A percentile compares a stretch with the other conserved stretches of the same genome.
These are phyloP conservation scores for Halictus ligatus DNA, from an alignment of 2,888 invertebrate genomes.

Conservation along the genomic window DNA sequence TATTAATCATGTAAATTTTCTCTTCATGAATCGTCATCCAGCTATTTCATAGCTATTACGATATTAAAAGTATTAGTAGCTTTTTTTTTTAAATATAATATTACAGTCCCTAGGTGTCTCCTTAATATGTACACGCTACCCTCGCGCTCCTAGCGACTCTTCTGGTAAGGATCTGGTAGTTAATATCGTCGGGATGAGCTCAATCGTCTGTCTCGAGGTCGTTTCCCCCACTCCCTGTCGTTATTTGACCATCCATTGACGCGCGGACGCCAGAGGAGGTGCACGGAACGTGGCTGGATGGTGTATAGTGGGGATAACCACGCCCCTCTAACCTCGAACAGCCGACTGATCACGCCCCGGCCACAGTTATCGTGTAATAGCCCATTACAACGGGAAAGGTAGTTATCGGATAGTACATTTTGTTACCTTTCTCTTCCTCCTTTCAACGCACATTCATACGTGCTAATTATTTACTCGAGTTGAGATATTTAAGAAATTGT, in stretches of 20 bases:
- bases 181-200: slow-evolving; percentile 58
- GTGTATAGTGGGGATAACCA: background rate
- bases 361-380: slow-evolving; percentile 31
- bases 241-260: background rate
- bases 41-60: slow-evolving; percentile 82
- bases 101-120: slow-evolving; percentile 72
- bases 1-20: slow-evolving; percentile 40
- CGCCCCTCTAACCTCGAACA: background rate
- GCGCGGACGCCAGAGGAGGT: too few relatives aligned
- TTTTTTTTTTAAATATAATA: slow-evolving; percentile 45
- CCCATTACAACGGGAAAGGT: slow-evolving; percentile 33
- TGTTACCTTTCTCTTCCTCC: slow-evolving; percentile 1
- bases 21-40: slow-evolving; percentile 76
- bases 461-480: slow-evolving; percentile 54
- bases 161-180: slow-evolving; percentile 58
- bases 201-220: slow-evolving; percentile 28
- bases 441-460: slow-evolving; percentile 61
- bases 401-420: slow-evolving; percentile 33
- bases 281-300: background rate
- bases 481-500: slow-evolving; percentile 66
- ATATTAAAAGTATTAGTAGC: slow-evolving; percentile 65
- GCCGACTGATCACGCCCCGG: background rate
- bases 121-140: slow-evolving; percentile 75
- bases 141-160: slow-evolving; percentile 65
- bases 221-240: background rate